Conservation (phyloP, 2,113 vertebrate species). For the Rissa tridactyla region DNA sequence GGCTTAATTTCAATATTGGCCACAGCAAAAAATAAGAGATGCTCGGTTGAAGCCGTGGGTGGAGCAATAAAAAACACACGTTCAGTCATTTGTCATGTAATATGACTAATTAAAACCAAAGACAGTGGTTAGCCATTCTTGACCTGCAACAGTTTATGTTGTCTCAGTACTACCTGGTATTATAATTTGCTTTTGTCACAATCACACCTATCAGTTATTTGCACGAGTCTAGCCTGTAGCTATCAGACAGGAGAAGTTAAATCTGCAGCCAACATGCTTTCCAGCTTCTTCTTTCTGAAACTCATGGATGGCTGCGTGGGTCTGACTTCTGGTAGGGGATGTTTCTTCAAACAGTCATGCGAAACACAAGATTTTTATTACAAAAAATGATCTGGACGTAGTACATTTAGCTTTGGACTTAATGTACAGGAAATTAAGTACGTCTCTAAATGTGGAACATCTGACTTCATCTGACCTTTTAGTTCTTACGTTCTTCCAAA, state of each 20-base stretch:
- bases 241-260: background rate
- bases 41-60: background rate
- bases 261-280: rapidly evolving
- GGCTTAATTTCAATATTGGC: background rate
- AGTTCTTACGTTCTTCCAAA: background rate
- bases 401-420: background rate
- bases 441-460: background rate
- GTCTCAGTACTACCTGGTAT: background rate
- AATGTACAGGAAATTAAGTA: background rate
- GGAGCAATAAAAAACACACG: background rate
- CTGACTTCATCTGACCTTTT: background rate
- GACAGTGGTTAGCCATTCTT: background rate
- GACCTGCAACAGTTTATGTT: background rate
- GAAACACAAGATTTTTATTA: background rate
- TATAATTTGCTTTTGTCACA: background rate
- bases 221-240: background rate
- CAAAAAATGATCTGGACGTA: rapidly evolving
- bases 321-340: background rate
- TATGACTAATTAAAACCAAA: background rate
- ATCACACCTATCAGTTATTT: background rate
- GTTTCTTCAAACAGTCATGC: background rate
- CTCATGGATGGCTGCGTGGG: rapidly evolving
- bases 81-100: background rate
- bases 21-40: background rate
- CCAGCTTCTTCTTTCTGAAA: background rate